Evolutionary conservation across 2,888 invertebrate genomes (phyloP).

Genomic region (Callosobruchus maculatus): DNA sequence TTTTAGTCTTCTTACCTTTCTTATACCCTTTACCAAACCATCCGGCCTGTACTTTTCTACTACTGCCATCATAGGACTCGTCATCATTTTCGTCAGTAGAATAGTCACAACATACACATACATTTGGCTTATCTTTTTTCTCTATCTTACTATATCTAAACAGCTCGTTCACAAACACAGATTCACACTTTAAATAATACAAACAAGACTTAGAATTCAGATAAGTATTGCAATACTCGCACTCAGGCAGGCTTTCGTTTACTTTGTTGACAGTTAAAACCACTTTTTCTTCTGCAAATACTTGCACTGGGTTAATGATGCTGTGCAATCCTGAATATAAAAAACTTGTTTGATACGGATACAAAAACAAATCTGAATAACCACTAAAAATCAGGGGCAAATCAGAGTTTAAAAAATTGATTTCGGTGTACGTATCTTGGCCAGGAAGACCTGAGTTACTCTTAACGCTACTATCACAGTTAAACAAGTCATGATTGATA

Average conservation of each 20-base stretch:
- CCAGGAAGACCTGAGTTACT: conserved; percentile 1
- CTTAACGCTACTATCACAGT: conserved; percentile 20
- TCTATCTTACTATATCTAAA: conserved; percentile 46
- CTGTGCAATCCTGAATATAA: conserved; percentile 60
- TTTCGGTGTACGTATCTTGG: no score
- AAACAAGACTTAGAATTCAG: conserved; percentile 56
- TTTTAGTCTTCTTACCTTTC: conserved; percentile 61
- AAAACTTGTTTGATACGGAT: conserved; percentile 48
- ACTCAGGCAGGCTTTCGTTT: conserved; percentile 39
- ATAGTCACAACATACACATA: conserved; percentile 64
- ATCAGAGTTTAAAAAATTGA: no score
- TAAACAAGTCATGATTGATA: conserved; percentile 24
- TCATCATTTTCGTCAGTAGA: conserved; percentile 46
- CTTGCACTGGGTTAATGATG: conserved; percentile 52
- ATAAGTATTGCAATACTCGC: conserved; percentile 58
- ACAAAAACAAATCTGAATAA: conserved; percentile 41
- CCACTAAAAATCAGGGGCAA: conserved; percentile 29
- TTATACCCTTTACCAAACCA: conserved; percentile 89
- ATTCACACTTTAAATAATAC: conserved; percentile 52
- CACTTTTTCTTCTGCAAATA: conserved; percentile 33
- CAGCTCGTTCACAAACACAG: conserved; percentile 39
- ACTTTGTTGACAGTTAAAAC: conserved; percentile 38
- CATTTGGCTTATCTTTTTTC: conserved; percentile 47
- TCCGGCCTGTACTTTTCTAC: conserved; percentile 57
- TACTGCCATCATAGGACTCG: conserved; percentile 32